phyloP scores from a whole-genome alignment of 2,888 invertebrate species.

The Lomographa bimaculata region DNA sequence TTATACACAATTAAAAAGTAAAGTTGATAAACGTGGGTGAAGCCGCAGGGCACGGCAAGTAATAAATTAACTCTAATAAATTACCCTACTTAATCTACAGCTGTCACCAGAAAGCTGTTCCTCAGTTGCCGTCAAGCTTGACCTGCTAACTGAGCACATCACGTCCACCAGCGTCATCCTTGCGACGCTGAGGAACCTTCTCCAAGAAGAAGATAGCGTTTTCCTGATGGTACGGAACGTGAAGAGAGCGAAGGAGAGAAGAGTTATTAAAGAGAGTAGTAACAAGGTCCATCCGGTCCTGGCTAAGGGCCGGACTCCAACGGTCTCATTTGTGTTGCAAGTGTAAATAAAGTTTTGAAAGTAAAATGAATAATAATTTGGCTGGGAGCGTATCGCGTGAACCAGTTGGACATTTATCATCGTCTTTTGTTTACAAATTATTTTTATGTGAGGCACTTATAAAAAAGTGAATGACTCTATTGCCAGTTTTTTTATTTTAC shows the following conservation, averaged over 20 bases:
- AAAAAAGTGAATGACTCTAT: too few species aligned
- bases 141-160: constrained; percentile 42
- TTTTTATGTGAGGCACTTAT: too few species aligned
- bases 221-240: constrained; percentile 48
- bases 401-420: too few species aligned
- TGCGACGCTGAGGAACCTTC: constrained; percentile 22
- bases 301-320: constrained; percentile 15
- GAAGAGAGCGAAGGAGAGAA: constrained; percentile 41
- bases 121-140: constrained; percentile 60
- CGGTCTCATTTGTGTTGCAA: constrained; percentile 52
- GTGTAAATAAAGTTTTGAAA: background rate
- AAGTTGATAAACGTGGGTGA: too few species aligned
- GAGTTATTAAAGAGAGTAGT: constrained; percentile 35
- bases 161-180: constrained; percentile 38
- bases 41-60: too few species aligned
- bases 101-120: constrained; percentile 60
- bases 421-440: too few species aligned
- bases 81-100: too few species aligned
- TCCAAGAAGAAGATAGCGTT: constrained; percentile 52
- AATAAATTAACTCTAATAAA: too few species aligned
- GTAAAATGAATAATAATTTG: too few species aligned
- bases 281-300: constrained; percentile 49
- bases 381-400: too few species aligned
- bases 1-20: too few species aligned
- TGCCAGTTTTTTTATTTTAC: too few species aligned